A percentile compares a stretch with the other conserved stretches of the same genome.
Conservation (phyloP, 2,888 invertebrate species). For the Polydrusus pterygomalis region DNA sequence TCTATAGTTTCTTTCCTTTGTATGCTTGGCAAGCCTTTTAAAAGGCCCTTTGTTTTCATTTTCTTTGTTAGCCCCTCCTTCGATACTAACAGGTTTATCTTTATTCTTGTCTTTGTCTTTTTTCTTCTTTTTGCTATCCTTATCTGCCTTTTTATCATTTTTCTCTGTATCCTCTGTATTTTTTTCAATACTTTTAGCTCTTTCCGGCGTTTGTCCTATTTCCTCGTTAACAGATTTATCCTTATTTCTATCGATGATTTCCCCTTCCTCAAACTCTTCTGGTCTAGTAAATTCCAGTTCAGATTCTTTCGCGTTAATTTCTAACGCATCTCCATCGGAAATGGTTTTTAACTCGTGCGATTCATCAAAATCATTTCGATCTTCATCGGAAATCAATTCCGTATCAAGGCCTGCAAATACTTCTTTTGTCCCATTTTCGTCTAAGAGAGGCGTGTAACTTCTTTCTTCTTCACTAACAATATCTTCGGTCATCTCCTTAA, state of each 20-base stretch:
- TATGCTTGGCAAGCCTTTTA: conserved; percentile 73
- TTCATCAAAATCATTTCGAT: conserved; percentile 80
- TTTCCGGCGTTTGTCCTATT: conserved; percentile 56
- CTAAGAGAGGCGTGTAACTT: conserved; percentile 83
- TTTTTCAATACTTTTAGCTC: conserved; percentile 53
- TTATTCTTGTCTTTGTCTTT: conserved; percentile 58
- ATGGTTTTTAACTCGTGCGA: conserved; percentile 70
- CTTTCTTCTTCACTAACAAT: conserved; percentile 79
- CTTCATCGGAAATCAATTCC: conserved; percentile 85
- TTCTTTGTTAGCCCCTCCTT: conserved; percentile 69
- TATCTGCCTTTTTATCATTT: conserved; percentile 53
- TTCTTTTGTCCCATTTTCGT: conserved; percentile 75
- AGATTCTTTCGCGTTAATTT: conserved; percentile 72
- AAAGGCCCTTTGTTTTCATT: conserved; percentile 74
- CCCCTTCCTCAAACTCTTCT: conserved; percentile 76
- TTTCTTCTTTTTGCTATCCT: conserved; percentile 68
- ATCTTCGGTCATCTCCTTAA: conserved; percentile 77
- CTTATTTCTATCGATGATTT: conserved; percentile 74
- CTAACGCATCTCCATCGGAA: conserved; percentile 71
- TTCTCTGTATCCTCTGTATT: conserved; percentile 67
- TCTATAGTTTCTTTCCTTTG: conserved; percentile 86
- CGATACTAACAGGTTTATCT: conserved; percentile 9
- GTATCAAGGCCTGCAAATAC: conserved; percentile 78
- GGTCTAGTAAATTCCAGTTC: conserved; percentile 70
- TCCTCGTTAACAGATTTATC: conserved; percentile 58